Evolutionary conservation across 2,888 invertebrate genomes (phyloP), one percentile per base, ranked within the genome.

Genomic region (Agonopterix alstromeriana): DNA sequence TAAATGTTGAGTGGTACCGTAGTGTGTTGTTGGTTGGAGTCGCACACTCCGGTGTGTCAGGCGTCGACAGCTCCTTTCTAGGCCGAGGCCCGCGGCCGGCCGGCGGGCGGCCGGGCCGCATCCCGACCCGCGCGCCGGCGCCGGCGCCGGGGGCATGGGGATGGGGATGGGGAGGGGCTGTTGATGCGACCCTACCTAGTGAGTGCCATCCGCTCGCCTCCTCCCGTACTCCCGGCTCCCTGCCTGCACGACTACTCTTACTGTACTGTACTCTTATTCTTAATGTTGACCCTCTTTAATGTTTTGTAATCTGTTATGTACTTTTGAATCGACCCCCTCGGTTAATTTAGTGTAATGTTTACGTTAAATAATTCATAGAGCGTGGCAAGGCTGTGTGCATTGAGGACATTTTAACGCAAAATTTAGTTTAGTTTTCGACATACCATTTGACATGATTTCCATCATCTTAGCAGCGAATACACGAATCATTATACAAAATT

Each of bases 351-450:
- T 87, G 84, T 85, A 80, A 82, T 87, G 83, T 81, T 82, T 80
- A 75, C 78, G 78, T 85, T 52, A 52, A 52, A 75, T 70, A 67
- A 84, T 77, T 87, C 80, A 85, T 89, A 89, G 89, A 89, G 92
- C 92, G 92, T 92, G 92, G 92, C 92, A 91, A 92, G 91, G 92
- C 92, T 92, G 92, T 92, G 92, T 91, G 90, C 91, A 90, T 89
- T 89, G 88, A 89, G 89, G 89, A 89, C 89, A 88, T 88, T 85
- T 79, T 80, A 83, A 87, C 77, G 87, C 86, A 84, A 82, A 78
- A 73, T 43, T 77, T 87, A 87, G 86, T 69, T 82, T 86, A 86
- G 88, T 74, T 82, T 67, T 82, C 72, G 73, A 82, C 81, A 76
- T 81, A 76, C 71, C 82, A 84, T 46, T 84, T 67, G 69, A 83